Evolutionary conservation across 2,113 vertebrate species (phyloP).

Genomic region (Menura novaehollandiae): DNA sequence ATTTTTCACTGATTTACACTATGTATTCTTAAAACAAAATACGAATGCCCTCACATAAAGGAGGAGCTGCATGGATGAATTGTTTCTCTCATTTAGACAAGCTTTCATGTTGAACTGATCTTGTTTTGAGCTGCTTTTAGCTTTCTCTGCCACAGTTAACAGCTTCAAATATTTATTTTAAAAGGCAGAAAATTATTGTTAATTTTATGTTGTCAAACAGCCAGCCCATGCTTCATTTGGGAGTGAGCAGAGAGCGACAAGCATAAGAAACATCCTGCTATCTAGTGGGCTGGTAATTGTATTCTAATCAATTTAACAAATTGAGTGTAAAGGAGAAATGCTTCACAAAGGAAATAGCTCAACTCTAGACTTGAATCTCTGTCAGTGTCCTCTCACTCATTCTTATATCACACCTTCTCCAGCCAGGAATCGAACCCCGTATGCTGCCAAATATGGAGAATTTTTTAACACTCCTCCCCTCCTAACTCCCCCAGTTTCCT

Average conservation of each 20-base stretch:
- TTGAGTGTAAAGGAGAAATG: constrained; percentile 16
- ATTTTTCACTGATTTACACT: not conserved
- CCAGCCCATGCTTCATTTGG: constrained; percentile 6
- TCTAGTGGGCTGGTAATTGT: constrained; percentile 43
- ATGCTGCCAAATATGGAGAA: not conserved
- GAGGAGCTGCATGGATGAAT: not conserved
- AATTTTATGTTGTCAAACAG: constrained; percentile 42
- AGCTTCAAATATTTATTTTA: constrained; percentile 49
- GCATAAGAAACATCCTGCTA: constrained; percentile 24
- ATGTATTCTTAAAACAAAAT: constrained; percentile 1
- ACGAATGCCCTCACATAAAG: not conserved
- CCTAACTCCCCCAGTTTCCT: not conserved
- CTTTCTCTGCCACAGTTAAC: not conserved
- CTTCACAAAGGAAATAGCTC: constrained; percentile 29
- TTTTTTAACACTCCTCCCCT: not conserved
- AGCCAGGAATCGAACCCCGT: not conserved
- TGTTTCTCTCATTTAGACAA: not conserved
- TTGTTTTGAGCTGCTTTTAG: constrained; percentile 11
- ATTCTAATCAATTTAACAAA: constrained; percentile 48
- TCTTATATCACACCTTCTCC: not conserved
- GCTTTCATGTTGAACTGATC: not conserved
- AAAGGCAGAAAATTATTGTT: constrained; percentile 44
- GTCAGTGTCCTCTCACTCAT: not conserved
- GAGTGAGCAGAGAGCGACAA: constrained; percentile 27
- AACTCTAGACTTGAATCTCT: not conserved